Base-by-base conservation (phyloP, 2,888 invertebrate genomes). In the Mystacides longicornis region DNA sequence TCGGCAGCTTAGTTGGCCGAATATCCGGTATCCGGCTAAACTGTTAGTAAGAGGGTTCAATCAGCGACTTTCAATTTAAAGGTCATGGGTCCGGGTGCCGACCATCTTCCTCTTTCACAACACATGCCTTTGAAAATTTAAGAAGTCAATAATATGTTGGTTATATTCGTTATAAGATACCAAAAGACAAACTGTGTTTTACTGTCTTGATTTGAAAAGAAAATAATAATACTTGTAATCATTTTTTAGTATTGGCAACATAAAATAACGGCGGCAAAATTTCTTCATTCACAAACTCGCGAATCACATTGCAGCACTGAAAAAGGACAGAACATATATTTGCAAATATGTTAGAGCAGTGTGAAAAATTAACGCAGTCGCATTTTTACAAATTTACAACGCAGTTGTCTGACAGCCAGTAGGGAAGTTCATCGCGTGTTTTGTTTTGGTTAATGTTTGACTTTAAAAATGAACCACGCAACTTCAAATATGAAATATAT, bases 401-500 rank as follows among this genome's bases (percentile, higher is more conserved):
- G 37, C 54, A 42, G 53, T 43, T 42, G 45, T 37, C 27, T 42
- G 23, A 14, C 46, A 52, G 47, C 27, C 53, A 21, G 21, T 48
- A 46, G 45, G n/a, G 23, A n/a, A 23, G 46, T 46, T 53, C 43
- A 19, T 5, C 31, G 43, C 22, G 48, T 23, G 22, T 20, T 37
- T 4, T 37, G 14, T 37, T 14, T 37, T 16, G 14, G 37, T 14
- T 37, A 7, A n/a, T 37, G 37, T 14, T n/a, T n/a, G 16, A 14
- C 14, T 16, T 37, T 37, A 4, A 37, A 37, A 14, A 37, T 37
- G 37, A 37, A 3, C 14, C n/a, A 14, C 3, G 37, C 46, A 27
- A 55, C 49, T 22, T 52, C 58, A 2, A 75, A 75, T 62, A 94
- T 98, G 95, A 98, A 98, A 73, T 98, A 98, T 71, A 94, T 99